Base-by-base conservation (phyloP, 2,797 vertebrate species). In the Chaetodon trifasciatus region DNA sequence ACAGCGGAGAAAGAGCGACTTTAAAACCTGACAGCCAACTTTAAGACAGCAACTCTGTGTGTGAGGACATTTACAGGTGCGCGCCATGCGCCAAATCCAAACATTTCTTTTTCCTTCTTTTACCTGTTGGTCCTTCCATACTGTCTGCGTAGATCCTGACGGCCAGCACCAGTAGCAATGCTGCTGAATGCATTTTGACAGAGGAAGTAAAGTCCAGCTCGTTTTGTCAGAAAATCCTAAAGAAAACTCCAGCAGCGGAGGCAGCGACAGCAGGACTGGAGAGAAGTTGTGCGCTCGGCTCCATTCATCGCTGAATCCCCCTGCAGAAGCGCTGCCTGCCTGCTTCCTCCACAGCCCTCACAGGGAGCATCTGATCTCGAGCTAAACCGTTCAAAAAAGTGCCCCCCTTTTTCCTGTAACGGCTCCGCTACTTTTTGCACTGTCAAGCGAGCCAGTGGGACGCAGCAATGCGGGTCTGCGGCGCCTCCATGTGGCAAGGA, bases 121-220 rank as follows among this genome's bases (percentile, higher is more conserved):
- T 95, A 96, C 95, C 95, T 96, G 95, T 95, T 94, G 95, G 93
- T 75, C 93, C 93, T 32, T 96, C 95, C 84, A 92, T 90, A 55
- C 87, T 93, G 56, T 96, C 95, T n/a, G 92, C 93, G 82, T 78
- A 92, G 88, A 94, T 89, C 88, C 92, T 85, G 70, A 79, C 89
- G 76, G 81, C 78, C 81, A 96, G 88, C 86, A 95, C 76, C 91
- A 95, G 85, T 21, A 96, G 85, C 81, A 95, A 24, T 4, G 87
- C 89, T 44, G 88, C 81, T 16, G 86, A 61, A 73, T 86, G 64
- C 95, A 95, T 96, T 61, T 84, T 91, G 77, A 74, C 68, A 46
- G 76, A 39, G 79, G 76, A 81, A 85, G 87, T 88, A 88, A 88
- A 94, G 91, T 95, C 94, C 94, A 88, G 87, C 65, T 81, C 62